These are phyloP conservation scores for Solen grandis DNA, from an alignment of 1,140 invertebrate species.

Conservation along the genomic window DNA sequence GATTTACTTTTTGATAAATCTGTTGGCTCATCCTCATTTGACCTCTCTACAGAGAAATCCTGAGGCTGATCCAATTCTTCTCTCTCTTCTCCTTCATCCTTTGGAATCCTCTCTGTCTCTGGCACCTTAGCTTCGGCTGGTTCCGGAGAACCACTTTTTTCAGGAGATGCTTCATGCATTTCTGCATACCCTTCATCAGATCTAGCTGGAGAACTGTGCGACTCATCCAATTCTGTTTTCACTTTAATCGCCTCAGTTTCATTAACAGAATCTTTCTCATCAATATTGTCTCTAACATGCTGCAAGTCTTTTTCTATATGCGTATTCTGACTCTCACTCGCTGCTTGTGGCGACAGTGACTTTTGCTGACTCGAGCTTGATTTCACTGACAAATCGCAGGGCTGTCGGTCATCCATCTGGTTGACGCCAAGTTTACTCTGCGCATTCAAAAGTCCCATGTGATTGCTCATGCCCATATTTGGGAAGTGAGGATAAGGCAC, in stretches of 20 bases:
- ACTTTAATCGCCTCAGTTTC: background rate
- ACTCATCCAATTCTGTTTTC: too few relatives aligned
- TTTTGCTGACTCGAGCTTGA: conserved; percentile 25
- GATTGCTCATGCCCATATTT: conserved; percentile 32
- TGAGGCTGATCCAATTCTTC: background rate
- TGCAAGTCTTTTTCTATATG: background rate
- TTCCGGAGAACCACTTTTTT: background rate
- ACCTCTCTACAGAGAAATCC: background rate
- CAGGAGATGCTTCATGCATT: background rate
- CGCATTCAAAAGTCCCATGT: conserved; percentile 27
- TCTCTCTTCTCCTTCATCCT: background rate
- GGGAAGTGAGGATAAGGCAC: conserved; percentile 60
- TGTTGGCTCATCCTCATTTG: background rate
- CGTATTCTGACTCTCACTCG: background rate
- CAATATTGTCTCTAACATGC: background rate
- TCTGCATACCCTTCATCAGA: conserved; percentile 1
- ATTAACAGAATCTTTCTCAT: background rate
- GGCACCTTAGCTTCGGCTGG: background rate
- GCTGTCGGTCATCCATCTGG: conserved; percentile 40
- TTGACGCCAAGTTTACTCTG: conserved; percentile 29
- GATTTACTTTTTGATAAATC: background rate
- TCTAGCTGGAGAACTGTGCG: too few relatives aligned
- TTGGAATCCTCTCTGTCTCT: background rate
- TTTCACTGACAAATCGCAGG: conserved; percentile 56
- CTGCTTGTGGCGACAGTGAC: conserved; percentile 11